phyloP scores from a whole-genome alignment of 2,797 vertebrate genomes.

The Nyctibius grandis region DNA sequence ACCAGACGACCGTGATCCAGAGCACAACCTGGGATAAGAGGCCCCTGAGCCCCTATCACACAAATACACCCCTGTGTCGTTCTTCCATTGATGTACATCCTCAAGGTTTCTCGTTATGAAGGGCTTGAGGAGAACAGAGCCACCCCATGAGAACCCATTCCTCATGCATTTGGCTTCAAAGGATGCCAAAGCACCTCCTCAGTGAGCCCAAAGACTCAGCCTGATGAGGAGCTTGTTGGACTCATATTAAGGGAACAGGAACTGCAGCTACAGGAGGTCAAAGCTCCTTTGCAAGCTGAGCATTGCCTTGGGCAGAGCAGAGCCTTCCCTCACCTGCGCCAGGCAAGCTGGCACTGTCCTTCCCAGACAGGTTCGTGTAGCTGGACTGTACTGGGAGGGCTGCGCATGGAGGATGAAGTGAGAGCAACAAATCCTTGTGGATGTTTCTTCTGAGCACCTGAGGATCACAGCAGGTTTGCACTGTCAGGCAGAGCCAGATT shows the following conservation, averaged over 20 bases:
- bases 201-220: not conserved
- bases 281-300: not conserved
- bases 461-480: not conserved
- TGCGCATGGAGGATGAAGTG: not conserved
- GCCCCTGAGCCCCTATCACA: not conserved
- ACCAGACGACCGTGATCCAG: not conserved
- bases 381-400: not conserved
- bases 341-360: fast-evolving
- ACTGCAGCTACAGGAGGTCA: not conserved
- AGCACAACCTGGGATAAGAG: not conserved
- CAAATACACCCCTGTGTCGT: not conserved
- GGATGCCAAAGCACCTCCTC: not conserved
- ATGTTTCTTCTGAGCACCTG: not conserved
- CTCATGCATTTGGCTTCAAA: not conserved
- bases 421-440: not conserved
- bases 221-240: not conserved
- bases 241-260: not conserved
- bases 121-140: not conserved
- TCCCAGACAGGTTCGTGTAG: not conserved
- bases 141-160: not conserved
- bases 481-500: not conserved
- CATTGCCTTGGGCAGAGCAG: not conserved
- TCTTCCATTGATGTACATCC: not conserved
- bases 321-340: not conserved
- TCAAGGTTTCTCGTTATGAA: not conserved